These are phyloP conservation scores for Tetraodon nigroviridis DNA, from an alignment of 2,113 vertebrate genomes.

Conservation along the genomic window DNA sequence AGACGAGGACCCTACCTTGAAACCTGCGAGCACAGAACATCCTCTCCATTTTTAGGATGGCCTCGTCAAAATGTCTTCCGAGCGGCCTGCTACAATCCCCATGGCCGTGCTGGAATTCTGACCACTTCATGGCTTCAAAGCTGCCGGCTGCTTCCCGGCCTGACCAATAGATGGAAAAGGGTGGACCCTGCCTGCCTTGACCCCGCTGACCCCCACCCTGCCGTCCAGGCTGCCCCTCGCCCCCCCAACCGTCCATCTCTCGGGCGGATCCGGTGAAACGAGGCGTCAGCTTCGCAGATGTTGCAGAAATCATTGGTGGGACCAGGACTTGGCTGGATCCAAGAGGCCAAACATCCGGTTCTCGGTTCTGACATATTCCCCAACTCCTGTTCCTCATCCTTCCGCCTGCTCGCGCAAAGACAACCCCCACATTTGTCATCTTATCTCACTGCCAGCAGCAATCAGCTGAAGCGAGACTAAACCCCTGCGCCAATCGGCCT, in stretches of 20 bases:
- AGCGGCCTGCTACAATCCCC: conserved; percentile 71
- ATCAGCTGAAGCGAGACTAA: too few relatives aligned
- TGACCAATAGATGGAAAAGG: conserved; percentile 63
- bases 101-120: conserved; percentile 67
- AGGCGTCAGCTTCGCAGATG: too few relatives aligned
- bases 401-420: too few relatives aligned
- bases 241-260: conserved; percentile 32
- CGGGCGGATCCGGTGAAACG: too few relatives aligned
- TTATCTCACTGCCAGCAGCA: too few relatives aligned
- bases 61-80: conserved; percentile 59
- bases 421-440: too few relatives aligned
- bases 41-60: conserved; percentile 62
- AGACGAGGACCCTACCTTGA: neutral
- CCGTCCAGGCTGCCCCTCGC: neutral
- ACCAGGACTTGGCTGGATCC: too few relatives aligned
- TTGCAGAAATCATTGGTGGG: too few relatives aligned
- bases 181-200: conserved; percentile 62
- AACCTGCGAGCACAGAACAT: conserved; percentile 31
- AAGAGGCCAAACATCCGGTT: too few relatives aligned
- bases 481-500: too few relatives aligned
- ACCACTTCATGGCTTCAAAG: conserved; percentile 59
- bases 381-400: too few relatives aligned
- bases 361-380: too few relatives aligned
- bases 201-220: conserved; percentile 52
- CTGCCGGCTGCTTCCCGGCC: conserved; percentile 12